Percentiles rank a stretch among this genome's conserved stretches.
Conservation (phyloP, 92 coral and sea anemone genomes). For the Palythoa grandis region DNA sequence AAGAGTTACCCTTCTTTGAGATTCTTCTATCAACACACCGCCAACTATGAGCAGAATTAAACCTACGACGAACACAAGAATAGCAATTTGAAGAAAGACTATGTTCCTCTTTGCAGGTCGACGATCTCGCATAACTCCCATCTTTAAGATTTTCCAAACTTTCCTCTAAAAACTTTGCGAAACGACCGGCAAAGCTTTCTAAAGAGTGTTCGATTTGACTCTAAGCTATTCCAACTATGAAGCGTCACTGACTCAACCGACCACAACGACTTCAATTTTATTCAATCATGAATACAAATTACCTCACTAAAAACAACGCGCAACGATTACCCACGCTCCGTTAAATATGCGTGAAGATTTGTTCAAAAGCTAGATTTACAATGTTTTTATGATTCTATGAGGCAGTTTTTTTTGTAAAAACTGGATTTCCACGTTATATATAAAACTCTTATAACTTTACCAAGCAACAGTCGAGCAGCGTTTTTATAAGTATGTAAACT, state of each 20-base stretch:
- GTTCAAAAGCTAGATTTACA: background rate
- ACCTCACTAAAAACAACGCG: no score
- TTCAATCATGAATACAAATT: constrained; percentile 14
- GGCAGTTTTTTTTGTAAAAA: background rate
- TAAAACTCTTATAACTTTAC: background rate
- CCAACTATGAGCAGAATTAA: constrained; percentile 56
- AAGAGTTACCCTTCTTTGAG: constrained; percentile 5
- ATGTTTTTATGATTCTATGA: background rate
- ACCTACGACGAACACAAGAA: constrained; percentile 55
- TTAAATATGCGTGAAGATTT: background rate
- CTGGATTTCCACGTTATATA: background rate
- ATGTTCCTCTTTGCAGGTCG: constrained; percentile 38
- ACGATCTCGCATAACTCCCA: constrained; percentile 6
- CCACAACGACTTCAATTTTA: background rate
- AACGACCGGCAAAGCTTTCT: background rate
- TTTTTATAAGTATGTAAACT: background rate
- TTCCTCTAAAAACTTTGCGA: background rate
- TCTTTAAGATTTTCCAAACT: background rate
- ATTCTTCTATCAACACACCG: constrained; percentile 42
- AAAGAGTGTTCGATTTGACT: background rate
- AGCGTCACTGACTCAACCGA: constrained; percentile 5
- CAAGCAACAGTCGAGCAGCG: background rate
- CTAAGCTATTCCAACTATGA: constrained; percentile 24
- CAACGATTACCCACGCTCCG: background rate
- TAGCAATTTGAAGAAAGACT: constrained; percentile 34